Evolutionary conservation across 1,140 invertebrate species (phyloP).

Genomic region (Brachionus sp.): DNA sequence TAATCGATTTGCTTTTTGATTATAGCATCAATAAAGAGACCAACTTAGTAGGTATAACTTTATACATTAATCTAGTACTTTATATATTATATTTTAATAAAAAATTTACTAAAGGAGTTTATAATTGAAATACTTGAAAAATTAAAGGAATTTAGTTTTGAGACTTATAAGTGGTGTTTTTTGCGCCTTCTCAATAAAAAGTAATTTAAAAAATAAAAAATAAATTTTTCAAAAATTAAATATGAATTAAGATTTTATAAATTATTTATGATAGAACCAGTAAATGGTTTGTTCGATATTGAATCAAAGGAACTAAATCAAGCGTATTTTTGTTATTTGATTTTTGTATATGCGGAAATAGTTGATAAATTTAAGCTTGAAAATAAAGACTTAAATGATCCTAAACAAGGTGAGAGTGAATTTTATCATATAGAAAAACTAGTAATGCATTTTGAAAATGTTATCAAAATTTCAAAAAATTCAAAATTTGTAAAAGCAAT

Average conservation of each 20-base stretch:
- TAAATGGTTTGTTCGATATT: background rate
- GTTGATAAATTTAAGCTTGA: background rate
- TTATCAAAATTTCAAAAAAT: background rate
- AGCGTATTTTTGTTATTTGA: slow-evolving; percentile 19
- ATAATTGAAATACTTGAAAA: background rate
- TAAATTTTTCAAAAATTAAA: background rate
- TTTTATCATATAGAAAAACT: background rate
- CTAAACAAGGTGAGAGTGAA: background rate
- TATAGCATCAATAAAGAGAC: background rate
- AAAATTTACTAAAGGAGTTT: slow-evolving; percentile 5
- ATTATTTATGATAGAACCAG: background rate
- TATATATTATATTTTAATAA: background rate
- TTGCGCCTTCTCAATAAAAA: slow-evolving; percentile 7
- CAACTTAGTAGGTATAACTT: slow-evolving; percentile 25
- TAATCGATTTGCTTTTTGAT: slow-evolving; percentile 16
- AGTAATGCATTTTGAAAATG: background rate
- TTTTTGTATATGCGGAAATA: slow-evolving; percentile 5
- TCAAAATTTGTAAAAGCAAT: background rate
- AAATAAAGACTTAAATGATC: slow-evolving; percentile 11
- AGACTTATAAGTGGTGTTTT: slow-evolving; percentile 24
- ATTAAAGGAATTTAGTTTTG: background rate
- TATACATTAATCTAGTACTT: background rate
- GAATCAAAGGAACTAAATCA: background rate
- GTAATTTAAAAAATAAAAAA: background rate
- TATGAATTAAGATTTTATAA: slow-evolving; percentile 3